Base-by-base conservation (phyloP, 2,113 vertebrate species). In the Xerus inauris region DNA sequence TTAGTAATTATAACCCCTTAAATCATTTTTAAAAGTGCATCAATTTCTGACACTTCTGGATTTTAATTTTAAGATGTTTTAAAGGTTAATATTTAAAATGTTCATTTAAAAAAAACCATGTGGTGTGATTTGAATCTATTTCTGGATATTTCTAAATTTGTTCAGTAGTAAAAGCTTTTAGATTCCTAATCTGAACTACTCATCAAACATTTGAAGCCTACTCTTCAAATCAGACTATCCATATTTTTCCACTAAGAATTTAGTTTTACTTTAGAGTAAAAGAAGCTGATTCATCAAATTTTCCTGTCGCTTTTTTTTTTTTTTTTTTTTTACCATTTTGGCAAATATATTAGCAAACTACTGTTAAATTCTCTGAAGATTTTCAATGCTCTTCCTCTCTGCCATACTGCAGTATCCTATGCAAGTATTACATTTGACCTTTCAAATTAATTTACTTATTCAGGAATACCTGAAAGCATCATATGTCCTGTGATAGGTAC, bases 191-290 rank as follows among this genome's bases (percentile, higher is more conserved):
- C 76, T 7, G 35, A 91, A 89, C 7, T 71, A 35, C 80, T 91
- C 49, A 77, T 59, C 13, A 86, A 40, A 86, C 42, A 92, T 95
- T 65, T 94, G 64, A 14, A 86, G 49, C 0, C n/a, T 89, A 38
- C 17, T 84, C 64, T 97, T 35, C 59, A 96, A 95, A 92, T 79
- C 42, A 80, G 35, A 96, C 35, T 84, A 59, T 69, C 17, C 47
- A 87, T 77, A 95, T 17, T 94, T 35, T 87, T 81, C 92, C 71
- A 85, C 26, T 49, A 40, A 91, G 38, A 94, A 92, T 96, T 91
- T 67, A 89, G 87, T 92, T 95, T 88, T 93, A 95, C n/a, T 71
- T 96, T 91, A 80, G 28, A 42, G n/a, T 91, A 86, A 76, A 87
- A 12, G 91, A 81, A n/a, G 51, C 28, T 94, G 73, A 96, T 51